phyloP scores from a whole-genome alignment of 2,888 invertebrate genomes.

The Auanema freiburgensis region DNA sequence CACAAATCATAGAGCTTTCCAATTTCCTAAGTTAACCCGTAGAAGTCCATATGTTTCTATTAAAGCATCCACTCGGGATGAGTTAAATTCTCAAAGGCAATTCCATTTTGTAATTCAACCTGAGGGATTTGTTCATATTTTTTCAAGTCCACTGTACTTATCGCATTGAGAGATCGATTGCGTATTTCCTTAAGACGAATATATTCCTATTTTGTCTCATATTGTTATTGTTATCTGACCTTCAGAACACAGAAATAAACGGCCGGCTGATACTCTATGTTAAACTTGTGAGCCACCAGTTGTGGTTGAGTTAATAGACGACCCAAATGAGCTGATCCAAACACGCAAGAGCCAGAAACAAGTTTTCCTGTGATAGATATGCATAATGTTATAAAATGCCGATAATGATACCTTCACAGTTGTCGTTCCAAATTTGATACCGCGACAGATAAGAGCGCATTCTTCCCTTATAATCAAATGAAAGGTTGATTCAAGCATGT shows the following conservation, averaged over 20 bases:
- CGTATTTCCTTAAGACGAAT: constrained; percentile 28
- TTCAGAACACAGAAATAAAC: constrained; percentile 38
- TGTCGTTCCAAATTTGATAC: constrained; percentile 21
- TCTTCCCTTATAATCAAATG: too few relatives aligned
- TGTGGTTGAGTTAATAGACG: constrained; percentile 19
- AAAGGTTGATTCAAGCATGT: too few relatives aligned
- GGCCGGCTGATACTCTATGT: constrained; percentile 33
- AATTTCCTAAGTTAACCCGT: too few relatives aligned
- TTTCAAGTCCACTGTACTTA: background rate
- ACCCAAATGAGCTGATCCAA: constrained; percentile 28
- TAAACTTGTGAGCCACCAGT: constrained; percentile 41
- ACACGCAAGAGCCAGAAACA: constrained; percentile 29
- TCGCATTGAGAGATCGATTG: constrained; percentile 9
- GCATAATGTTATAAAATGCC: background rate
- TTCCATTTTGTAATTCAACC: constrained; percentile 23
- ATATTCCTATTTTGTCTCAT: background rate
- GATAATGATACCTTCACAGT: constrained; percentile 1
- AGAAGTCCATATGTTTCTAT: background rate
- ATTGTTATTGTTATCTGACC: constrained; percentile 14
- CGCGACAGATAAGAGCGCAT: too few relatives aligned
- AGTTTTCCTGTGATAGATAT: constrained; percentile 14
- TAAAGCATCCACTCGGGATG: constrained; percentile 26
- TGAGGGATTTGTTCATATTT: constrained; percentile 29
- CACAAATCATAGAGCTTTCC: too few relatives aligned
- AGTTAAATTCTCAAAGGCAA: constrained; percentile 18